Evolutionary conservation across 2,888 invertebrate species (phyloP).

Genomic region (Mamestra brassicae): DNA sequence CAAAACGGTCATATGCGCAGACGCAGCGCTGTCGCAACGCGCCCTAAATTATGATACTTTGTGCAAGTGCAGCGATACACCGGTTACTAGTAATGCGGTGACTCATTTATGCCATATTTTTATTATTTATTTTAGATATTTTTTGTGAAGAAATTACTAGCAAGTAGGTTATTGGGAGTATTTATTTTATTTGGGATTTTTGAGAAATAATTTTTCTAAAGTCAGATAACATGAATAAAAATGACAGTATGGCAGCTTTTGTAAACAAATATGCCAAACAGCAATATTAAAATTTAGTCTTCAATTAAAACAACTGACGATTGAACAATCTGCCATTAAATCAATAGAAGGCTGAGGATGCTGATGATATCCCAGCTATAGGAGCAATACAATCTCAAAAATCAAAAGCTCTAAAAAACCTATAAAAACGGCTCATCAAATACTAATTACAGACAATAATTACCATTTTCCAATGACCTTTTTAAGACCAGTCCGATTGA

Average conservation of each 20-base stretch:
- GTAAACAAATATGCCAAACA: too few species aligned
- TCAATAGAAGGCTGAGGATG: background rate
- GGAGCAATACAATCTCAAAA: background rate
- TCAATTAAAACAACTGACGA: too few species aligned
- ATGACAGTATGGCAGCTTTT: too few species aligned
- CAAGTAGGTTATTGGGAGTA: background rate
- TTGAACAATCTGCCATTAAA: background rate
- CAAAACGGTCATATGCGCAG: conserved; percentile 64
- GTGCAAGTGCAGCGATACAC: conserved; percentile 52
- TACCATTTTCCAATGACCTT: conserved; percentile 54
- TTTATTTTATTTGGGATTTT: background rate
- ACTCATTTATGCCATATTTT: conserved; percentile 46
- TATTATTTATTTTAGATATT: background rate
- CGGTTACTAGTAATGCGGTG: conserved; percentile 35
- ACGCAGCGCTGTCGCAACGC: conserved; percentile 67
- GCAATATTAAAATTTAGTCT: too few species aligned
- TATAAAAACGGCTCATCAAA: conserved; percentile 18
- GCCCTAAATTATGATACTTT: conserved; percentile 65
- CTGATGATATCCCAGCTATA: background rate
- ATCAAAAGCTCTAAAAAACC: background rate
- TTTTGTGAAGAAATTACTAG: background rate
- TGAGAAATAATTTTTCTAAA: too few species aligned
- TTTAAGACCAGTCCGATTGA: conserved; percentile 29
- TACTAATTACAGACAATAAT: conserved; percentile 35
- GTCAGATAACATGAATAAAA: too few species aligned